Percentiles rank a stretch among this genome's conserved stretches.
phyloP scores from a whole-genome alignment of 1,140 invertebrate species.

The Bombus cullumanus region DNA sequence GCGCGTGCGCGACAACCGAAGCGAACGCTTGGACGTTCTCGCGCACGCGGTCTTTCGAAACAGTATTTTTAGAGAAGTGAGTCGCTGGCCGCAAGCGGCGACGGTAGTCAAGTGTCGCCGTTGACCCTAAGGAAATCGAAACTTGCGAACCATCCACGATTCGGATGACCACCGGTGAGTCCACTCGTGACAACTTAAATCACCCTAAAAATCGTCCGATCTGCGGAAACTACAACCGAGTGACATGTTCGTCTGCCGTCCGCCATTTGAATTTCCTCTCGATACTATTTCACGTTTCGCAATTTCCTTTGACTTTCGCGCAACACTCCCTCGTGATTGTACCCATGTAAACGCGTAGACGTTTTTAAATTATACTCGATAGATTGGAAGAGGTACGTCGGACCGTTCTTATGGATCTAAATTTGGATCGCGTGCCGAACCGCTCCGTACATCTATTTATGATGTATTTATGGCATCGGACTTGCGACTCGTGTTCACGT shows the following conservation, averaged over 20 bases:
- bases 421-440: slow-evolving; percentile 27
- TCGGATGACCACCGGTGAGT: slow-evolving; percentile 58
- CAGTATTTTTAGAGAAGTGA: slow-evolving; percentile 68
- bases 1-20: slow-evolving; percentile 46
- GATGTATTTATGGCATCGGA: slow-evolving; percentile 43
- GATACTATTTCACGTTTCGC: neutral
- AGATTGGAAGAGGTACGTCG: neutral
- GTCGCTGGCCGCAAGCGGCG: slow-evolving; percentile 55
- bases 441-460: slow-evolving; percentile 39
- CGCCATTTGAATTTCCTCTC: neutral
- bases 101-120: slow-evolving; percentile 56
- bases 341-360: neutral
- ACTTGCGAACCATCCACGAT: slow-evolving; percentile 16
- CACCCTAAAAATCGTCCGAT: neutral
- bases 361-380: neutral
- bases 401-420: slow-evolving; percentile 15
- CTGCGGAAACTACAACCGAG: neutral
- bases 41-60: slow-evolving; percentile 69
- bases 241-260: neutral
- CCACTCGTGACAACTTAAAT: neutral
- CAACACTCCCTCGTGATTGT: neutral
- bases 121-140: slow-evolving; percentile 59
- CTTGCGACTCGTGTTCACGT: slow-evolving; percentile 28
- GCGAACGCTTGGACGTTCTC: slow-evolving; percentile 25
- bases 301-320: neutral